These are phyloP conservation scores for Pseudomyrmex dendroicus DNA, from an alignment of 1,140 invertebrate species.

Conservation along the genomic window DNA sequence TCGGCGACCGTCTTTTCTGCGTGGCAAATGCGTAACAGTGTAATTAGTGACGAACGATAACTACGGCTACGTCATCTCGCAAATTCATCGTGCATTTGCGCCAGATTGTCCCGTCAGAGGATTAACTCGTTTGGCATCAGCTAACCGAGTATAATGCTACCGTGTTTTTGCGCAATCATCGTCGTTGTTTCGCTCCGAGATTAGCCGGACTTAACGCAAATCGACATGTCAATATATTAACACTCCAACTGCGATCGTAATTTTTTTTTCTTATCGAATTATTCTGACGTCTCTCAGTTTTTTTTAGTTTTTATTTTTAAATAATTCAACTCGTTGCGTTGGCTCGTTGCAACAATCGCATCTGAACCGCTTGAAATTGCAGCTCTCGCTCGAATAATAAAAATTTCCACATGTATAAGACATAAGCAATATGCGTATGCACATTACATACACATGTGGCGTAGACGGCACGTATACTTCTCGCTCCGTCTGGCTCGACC, in stretches of 20 bases:
- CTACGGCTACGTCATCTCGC: constrained; percentile 18
- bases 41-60: constrained; percentile 21
- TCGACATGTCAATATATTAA: too few species aligned
- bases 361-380: constrained; percentile 5
- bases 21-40: not conserved
- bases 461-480: too few species aligned
- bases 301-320: too few species aligned
- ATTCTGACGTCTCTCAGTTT: too few species aligned
- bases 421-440: not conserved
- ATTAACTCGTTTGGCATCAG: constrained; percentile 22
- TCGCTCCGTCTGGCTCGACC: constrained; percentile 33
- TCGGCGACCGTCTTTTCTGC: too few species aligned
- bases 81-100: constrained; percentile 30
- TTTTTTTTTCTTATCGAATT: not conserved
- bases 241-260: too few species aligned
- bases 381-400: not conserved
- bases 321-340: not conserved
- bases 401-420: constrained; percentile 15
- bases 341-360: not conserved
- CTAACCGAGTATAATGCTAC: not conserved
- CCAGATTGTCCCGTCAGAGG: not conserved
- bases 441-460: too few species aligned
- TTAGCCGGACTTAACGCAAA: not conserved
- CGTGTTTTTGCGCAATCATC: not conserved
- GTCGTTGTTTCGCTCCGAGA: not conserved